Percentiles rank a stretch among this genome's conserved stretches.
Evolutionary conservation across 2,888 invertebrate species (phyloP).

Genomic region (Rhagonycha fulva): DNA sequence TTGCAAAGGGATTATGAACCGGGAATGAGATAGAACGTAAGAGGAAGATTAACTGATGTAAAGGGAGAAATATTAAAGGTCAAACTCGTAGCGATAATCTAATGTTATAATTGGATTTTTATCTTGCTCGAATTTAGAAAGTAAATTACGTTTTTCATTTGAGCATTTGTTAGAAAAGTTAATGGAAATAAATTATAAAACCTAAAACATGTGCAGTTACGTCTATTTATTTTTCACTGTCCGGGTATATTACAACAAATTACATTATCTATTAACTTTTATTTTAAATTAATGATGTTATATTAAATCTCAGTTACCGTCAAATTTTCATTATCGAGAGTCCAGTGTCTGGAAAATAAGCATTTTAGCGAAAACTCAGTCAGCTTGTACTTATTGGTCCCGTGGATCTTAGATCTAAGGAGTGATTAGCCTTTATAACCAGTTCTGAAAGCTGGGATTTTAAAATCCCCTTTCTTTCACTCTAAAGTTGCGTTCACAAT

Average conservation of each 20-base stretch:
- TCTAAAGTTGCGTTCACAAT: no score
- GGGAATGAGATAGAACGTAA: conserved; percentile 37
- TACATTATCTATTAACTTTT: neutral
- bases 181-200: conserved; percentile 1
- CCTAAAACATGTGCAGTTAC: neutral
- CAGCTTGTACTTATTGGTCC: no score
- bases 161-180: conserved; percentile 2
- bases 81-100: conserved; percentile 38
- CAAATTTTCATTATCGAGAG: neutral
- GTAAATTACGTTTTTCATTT: conserved; percentile 22
- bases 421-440: no score
- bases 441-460: no score
- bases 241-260: neutral
- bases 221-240: neutral
- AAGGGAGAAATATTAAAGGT: conserved; percentile 38
- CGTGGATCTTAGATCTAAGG: no score
- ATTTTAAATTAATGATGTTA: neutral
- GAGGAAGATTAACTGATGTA: conserved; percentile 38
- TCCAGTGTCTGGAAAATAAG: no score
- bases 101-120: conserved; percentile 41
- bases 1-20: conserved; percentile 40
- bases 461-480: no score
- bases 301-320: neutral
- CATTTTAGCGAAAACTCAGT: no score
- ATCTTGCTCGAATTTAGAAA: conserved; percentile 30